Conservation (phyloP, 2,888 invertebrate species). For the Sthenelais limicola region DNA sequence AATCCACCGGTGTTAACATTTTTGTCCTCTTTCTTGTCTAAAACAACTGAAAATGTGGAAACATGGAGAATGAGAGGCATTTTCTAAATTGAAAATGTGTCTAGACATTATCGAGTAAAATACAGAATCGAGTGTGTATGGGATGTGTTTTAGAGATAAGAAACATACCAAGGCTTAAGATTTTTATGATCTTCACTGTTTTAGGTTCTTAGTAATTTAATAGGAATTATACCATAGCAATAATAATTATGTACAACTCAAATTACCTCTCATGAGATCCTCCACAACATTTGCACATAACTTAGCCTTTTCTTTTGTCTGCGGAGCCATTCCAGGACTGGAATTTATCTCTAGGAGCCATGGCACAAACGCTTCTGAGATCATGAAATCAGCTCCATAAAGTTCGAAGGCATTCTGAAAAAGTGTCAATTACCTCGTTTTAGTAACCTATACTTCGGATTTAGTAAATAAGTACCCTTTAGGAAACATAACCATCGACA, state of each 20-base stretch:
- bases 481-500: too few relatives aligned
- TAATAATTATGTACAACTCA: too few relatives aligned
- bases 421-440: neutral
- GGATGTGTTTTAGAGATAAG: too few relatives aligned
- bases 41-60: slow-evolving; percentile 70
- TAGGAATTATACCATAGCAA: neutral
- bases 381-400: slow-evolving; percentile 93
- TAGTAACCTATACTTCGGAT: too few relatives aligned
- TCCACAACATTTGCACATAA: slow-evolving; percentile 87
- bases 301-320: slow-evolving; percentile 86
- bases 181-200: neutral
- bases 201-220: neutral
- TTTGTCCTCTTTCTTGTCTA: slow-evolving; percentile 69
- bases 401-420: slow-evolving; percentile 86
- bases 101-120: too few relatives aligned
- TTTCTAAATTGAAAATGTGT: too few relatives aligned
- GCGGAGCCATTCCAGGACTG: slow-evolving; percentile 85
- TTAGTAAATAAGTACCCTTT: too few relatives aligned
- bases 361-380: slow-evolving; percentile 84
- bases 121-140: too few relatives aligned
- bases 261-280: slow-evolving; percentile 87
- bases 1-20: slow-evolving; percentile 70
- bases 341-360: slow-evolving; percentile 95
- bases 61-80: too few relatives aligned
- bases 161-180: neutral